Conservation (phyloP, 2,113 vertebrate species). For the Nematolebias whitei region DNA sequence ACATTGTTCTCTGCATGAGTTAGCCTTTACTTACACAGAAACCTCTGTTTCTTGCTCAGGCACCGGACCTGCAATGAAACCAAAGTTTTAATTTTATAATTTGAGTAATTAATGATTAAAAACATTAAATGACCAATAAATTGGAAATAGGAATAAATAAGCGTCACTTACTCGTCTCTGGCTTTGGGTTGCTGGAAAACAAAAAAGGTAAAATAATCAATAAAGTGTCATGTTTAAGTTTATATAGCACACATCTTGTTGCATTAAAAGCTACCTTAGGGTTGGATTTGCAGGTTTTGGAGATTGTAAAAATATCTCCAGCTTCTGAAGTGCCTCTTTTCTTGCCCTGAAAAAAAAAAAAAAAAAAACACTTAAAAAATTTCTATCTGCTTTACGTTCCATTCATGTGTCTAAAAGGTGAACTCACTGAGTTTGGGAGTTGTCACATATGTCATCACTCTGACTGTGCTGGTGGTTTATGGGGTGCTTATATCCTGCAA, state of each 20-base stretch:
- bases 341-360: conserved; percentile 71
- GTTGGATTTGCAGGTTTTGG: conserved; percentile 27
- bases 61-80: conserved; percentile 37
- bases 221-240: neutral
- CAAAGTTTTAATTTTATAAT: neutral
- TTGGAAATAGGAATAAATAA: neutral
- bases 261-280: conserved; percentile 36
- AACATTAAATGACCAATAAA: neutral
- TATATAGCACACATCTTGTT: neutral
- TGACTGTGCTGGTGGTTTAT: conserved; percentile 55
- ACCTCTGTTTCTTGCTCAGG: conserved; percentile 7
- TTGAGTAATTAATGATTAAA: neutral
- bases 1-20: conserved; percentile 27
- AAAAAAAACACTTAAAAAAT: neutral
- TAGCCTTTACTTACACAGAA: conserved; percentile 47
- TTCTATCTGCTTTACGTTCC: neutral
- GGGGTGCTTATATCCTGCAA: conserved; percentile 36
- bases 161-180: conserved; percentile 58
- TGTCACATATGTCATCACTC: conserved; percentile 49
- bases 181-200: conserved; percentile 29
- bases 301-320: conserved; percentile 81
- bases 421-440: conserved; percentile 60
- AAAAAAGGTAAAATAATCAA: neutral
- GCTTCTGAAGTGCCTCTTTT: conserved; percentile 78
- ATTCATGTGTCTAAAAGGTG: neutral